Conservation (phyloP, 92 coral and sea anemone species). For the Zoanthus solanderi region DNA sequence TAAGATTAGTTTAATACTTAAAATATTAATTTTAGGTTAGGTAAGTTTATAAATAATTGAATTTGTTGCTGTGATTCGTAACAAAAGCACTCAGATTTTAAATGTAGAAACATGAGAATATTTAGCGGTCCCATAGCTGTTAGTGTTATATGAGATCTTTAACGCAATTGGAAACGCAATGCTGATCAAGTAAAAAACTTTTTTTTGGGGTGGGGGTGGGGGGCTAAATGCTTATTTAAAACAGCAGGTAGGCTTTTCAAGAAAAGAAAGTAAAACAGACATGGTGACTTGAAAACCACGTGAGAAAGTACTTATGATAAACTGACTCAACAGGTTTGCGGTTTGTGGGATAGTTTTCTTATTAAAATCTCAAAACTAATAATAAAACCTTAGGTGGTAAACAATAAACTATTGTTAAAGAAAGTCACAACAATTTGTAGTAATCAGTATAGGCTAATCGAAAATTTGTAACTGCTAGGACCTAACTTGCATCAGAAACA, state of each 20-base stretch:
- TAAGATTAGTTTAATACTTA: too few species aligned
- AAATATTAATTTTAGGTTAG: too few species aligned
- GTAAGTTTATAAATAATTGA: too few species aligned
- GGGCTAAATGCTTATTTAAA: background rate
- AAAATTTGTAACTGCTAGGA: background rate
- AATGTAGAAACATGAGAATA: too few species aligned
- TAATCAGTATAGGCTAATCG: background rate
- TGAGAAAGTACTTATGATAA: background rate
- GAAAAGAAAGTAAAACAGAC: background rate
- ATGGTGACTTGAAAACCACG: background rate
- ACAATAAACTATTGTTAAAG: background rate
- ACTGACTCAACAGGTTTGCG: constrained; percentile 6
- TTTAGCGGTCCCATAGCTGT: too few species aligned
- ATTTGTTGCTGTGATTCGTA: too few species aligned
- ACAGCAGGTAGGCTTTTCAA: background rate
- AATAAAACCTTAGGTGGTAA: constrained; percentile 8
- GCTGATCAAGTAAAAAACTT: too few species aligned
- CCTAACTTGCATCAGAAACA: background rate
- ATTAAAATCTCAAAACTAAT: background rate
- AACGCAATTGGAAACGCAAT: too few species aligned
- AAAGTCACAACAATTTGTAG: background rate
- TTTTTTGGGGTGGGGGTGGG: too few species aligned
- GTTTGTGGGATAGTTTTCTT: constrained; percentile 1
- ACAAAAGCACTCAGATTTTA: too few species aligned
- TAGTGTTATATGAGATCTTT: too few species aligned